Base-by-base conservation (phyloP, 2,888 invertebrate species). In the Scaptomyza caliginosa region DNA sequence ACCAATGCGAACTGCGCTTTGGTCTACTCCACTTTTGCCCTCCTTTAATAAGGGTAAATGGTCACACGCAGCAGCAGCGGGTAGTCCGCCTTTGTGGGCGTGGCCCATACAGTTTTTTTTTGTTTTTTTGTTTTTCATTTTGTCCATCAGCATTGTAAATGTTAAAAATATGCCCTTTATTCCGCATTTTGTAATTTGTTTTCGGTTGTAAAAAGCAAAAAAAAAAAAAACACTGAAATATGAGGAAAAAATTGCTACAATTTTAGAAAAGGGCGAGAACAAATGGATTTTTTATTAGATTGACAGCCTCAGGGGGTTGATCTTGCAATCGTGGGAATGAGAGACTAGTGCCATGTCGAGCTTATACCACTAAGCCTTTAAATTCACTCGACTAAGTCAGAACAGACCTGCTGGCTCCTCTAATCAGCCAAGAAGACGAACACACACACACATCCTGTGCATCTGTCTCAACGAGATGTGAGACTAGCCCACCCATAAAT, bases 151-250 rank as follows among this genome's bases (percentile, higher is more conserved):
- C 77, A 88, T 78, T 58, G 60, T 74, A 79, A 88, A 89, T 80
- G 73, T 76, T 79, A 67, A 79, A 74, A 75, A 87, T 81, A 85
- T 89, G 87, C 84, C 74, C 74, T 78, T 80, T 83, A 74, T 77
- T 84, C 78, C 80, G 65, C 65, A 74, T 70, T 86, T 82, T 70
- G 67, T 79, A 85, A 85, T 83, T 83, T 79, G 79, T 77, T 82
- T 86, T 78, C 48, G 62, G 77, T 62, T 57, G 69, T 62, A 65
- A 76, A 76, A n/a, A n/a, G n/a, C n/a, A n/a, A n/a, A 21, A 21
- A 21, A 21, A 2, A 21, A 21, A 21, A 21, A 76, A 52, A 60
- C 40, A 39, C 50, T 68, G 83, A 82, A 84, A 85, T 83, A 86
- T 86, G 86, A 84, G 81, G 28, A 79, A 84, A 83, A 86, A 81